Base-by-base conservation (phyloP, 2,888 invertebrate species). In the Apotomis turbidana region DNA sequence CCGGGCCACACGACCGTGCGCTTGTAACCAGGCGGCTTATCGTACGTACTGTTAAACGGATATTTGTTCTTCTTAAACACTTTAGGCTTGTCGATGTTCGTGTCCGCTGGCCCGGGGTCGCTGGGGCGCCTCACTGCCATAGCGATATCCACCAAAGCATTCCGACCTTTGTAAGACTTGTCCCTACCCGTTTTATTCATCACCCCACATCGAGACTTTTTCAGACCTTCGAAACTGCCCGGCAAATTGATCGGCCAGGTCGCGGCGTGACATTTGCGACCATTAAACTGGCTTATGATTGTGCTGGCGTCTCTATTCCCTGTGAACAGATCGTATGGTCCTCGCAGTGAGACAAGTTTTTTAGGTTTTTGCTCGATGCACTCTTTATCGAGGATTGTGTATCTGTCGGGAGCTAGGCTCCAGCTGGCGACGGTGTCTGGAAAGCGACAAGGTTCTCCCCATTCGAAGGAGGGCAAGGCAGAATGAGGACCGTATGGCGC, bases 101-200 rank as follows among this genome's bases (percentile, higher is more conserved):
- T 94, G 68, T 86, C 80, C 0, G 90, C 90, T 0, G 95, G 94
- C 0, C 95, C 94, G 0, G 95, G 95, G 0, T 93, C 92, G 0
- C 85, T 78, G 0, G 94, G 90, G 63, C 90, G 86, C 59, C 88
- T 90, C 41, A 90, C 83, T 77, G 94, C 94, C 84, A 94, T 87
- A 1, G 91, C 83, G 12, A 93, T 72, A 76, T 95, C 94, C 3
- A 89, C 89, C 55, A 95, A 78, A 76, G 94, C 89, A 67, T 84
- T 87, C 10, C 95, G 87, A 0, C 91, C 87, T 60, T 90, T 87
- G 38, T 93, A 91, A 4, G 89, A 87, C 5, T 77, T 62, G 60
- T 77, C 80, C 36, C 88, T 84, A 44, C 81, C 83, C 0, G 91
- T 90, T 77, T 91, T 92, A 75, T 92, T 93, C 86, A 91, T 82